A percentile compares a stretch with the other conserved stretches of the same genome.
Evolutionary conservation across 30 jellyfish, hydroid and myxozoan genomes (phyloP).

Genomic region (Aurelia sp.): DNA sequence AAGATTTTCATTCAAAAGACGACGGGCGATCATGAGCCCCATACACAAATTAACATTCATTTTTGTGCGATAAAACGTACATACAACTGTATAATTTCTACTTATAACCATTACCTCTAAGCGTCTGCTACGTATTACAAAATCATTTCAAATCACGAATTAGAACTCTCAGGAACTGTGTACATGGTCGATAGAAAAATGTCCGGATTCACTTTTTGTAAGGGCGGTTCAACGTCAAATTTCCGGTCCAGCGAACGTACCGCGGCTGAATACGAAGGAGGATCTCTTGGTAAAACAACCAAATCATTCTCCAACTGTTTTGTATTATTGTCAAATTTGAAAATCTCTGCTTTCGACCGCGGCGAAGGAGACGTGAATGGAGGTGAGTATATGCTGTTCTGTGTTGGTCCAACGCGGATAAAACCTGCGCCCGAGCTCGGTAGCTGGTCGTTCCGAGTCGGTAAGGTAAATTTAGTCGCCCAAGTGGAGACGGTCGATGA

Average conservation of each 20-base stretch:
- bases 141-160: conserved; percentile 12
- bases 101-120: conserved; percentile 36
- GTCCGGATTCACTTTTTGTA: conserved; percentile 94
- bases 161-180: conserved; percentile 57
- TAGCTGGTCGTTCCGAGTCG: conserved; percentile 61
- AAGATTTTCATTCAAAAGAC: neutral
- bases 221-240: conserved; percentile 82
- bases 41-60: conserved; percentile 36
- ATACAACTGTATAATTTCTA: conserved; percentile 30
- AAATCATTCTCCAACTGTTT: conserved; percentile 33
- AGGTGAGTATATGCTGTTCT: conserved; percentile 64
- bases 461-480: conserved; percentile 69
- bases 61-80: conserved; percentile 48
- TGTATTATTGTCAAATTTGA: conserved; percentile 57
- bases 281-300: conserved; percentile 20
- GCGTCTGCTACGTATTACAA: conserved; percentile 2
- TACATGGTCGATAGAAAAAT: conserved; percentile 84
- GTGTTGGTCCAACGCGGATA: conserved; percentile 68
- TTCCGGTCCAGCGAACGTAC: conserved; percentile 46
- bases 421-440: conserved; percentile 58
- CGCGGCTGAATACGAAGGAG: conserved; percentile 57
- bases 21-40: conserved; percentile 7
- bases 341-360: conserved; percentile 63
- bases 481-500: conserved; percentile 38
- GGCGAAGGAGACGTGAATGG: conserved; percentile 69